phyloP scores from a whole-genome alignment of 1,140 invertebrate genomes.

The Mycetomoellerius zeteki region DNA sequence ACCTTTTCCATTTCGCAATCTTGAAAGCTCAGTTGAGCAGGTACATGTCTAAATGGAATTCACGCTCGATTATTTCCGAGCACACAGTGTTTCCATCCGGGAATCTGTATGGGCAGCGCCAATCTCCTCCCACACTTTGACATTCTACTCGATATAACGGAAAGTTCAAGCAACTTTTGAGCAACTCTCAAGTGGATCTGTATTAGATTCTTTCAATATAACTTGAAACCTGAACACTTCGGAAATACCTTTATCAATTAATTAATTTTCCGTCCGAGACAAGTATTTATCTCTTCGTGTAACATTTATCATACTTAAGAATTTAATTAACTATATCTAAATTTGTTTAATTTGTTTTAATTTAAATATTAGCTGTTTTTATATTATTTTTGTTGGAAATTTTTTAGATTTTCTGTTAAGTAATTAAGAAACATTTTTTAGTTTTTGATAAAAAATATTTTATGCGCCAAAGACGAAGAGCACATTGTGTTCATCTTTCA shows the following conservation, averaged over 20 bases:
- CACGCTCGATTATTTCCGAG: constrained; percentile 32
- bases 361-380: neutral
- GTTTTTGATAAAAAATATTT: neutral
- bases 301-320: neutral
- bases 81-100: constrained; percentile 20
- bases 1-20: neutral
- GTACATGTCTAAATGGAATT: constrained; percentile 6
- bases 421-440: neutral
- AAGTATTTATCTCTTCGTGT: neutral
- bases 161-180: constrained; percentile 60
- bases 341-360: neutral
- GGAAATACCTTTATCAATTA: neutral
- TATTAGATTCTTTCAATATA: constrained; percentile 24
- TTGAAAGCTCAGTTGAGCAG: neutral
- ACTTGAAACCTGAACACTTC: neutral
- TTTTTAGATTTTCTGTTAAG: neutral
- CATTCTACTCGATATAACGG: constrained; percentile 50
- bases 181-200: neutral
- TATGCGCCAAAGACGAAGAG: neutral
- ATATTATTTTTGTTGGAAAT: neutral
- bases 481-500: neutral
- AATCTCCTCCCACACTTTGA: constrained; percentile 58
- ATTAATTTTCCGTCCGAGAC: neutral
- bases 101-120: constrained; percentile 16
- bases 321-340: neutral